Evolutionary conservation across 2,888 invertebrate genomes (phyloP).

Genomic region (Nemurella pictetii): DNA sequence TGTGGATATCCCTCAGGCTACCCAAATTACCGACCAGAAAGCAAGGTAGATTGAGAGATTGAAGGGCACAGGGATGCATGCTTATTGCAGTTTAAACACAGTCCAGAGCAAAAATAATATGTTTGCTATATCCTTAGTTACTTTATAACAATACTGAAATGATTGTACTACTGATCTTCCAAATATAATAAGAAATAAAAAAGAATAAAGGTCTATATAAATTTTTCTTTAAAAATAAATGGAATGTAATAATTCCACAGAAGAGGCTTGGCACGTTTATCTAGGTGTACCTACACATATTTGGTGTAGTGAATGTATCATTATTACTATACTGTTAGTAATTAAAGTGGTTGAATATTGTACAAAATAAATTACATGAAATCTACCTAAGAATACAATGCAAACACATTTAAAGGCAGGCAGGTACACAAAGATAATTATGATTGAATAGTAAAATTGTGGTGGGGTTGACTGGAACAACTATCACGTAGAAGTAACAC

Average conservation of each 20-base stretch:
- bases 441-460: conserved; percentile 26
- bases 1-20: no score
- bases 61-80: no score
- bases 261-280: conserved; percentile 19
- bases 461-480: background rate
- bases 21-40: no score
- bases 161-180: background rate
- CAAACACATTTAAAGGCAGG: conserved; percentile 40
- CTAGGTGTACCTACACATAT: background rate
- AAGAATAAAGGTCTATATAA: background rate
- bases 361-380: conserved; percentile 38
- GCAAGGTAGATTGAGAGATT: no score
- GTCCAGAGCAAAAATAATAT: no score
- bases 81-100: no score
- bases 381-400: conserved; percentile 14
- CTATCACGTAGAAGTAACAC: conserved; percentile 88
- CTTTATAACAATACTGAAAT: background rate
- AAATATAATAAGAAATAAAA: background rate
- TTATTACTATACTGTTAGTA: conserved; percentile 1
- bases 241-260: conserved; percentile 14
- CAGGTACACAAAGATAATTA: conserved; percentile 43
- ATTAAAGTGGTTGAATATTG: conserved; percentile 8
- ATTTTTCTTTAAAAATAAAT: background rate
- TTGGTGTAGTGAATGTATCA: conserved; percentile 13
- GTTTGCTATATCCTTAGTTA: no score